Base-by-base conservation (phyloP, 92 coral and sea anemone genomes). In the Zoanthus sansibaricus region DNA sequence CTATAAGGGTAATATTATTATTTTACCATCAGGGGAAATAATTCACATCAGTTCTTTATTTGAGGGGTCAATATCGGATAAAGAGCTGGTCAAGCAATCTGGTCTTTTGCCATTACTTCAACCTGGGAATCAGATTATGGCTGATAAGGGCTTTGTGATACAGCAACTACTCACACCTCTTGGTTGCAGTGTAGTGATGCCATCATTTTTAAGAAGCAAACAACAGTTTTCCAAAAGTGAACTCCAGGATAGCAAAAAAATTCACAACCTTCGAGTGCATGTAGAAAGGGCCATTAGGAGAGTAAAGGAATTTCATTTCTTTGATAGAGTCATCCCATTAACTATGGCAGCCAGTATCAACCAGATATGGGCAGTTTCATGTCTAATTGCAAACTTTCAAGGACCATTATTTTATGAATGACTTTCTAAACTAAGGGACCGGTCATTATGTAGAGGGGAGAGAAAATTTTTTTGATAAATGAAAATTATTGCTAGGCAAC, bases 41-140 rank as follows among this genome's bases (percentile, higher is more conserved):
- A 88, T 88, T 49, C 94, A 91, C 79, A 37, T 91, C 0, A 91
- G 94, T 49, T 8, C 5, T 16, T 74, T 91, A 3, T 92, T 78
- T 89, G 88, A 82, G 37, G 92, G 94, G 13, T 84, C 92, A 2
- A 92, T 92, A 15, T 92, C 94, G n/a, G 92, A 76, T 61, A 92
- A 89, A 83, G 92, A 89, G 79, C 90, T 92, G 16, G 89, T 92
- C 15, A 89, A 42, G 82, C 71, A 82, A 73, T 89, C 92, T 16
- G 92, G 92, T 17, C 92, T 89, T 20, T 62, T 89, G 46, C 25
- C 69, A 76, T 25, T 87, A 72, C 92, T 92, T 17, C 67, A 92
- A 69, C 90, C 85, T 25, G 89, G 94, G 68, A 90, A 92, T 86
- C 88, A 92, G 72, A 32, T 89, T 1, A 75, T 92, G 88, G 90